A percentile compares a stretch with the other conserved stretches of the same genome.
These are phyloP conservation scores for Ibidorhyncha struthersii DNA, from an alignment of 2,113 vertebrate genomes.

Conservation along the genomic window DNA sequence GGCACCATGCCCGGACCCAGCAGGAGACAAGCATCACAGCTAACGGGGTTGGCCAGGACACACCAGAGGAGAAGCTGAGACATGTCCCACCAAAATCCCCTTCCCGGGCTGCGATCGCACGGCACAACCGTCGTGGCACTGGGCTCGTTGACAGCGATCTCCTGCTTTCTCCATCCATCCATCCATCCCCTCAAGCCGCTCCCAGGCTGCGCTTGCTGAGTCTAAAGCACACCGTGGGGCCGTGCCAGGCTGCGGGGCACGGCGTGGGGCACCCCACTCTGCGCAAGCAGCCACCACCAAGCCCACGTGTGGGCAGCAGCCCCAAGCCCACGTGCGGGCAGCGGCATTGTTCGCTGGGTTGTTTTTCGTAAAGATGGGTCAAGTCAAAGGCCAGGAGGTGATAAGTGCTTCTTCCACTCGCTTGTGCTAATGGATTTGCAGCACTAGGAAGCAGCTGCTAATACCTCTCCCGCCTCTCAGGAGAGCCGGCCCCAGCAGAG, in stretches of 20 bases:
- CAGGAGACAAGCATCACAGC: background rate
- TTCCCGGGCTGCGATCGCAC: fast-evolving
- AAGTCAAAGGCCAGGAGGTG: background rate
- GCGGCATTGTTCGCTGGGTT: background rate
- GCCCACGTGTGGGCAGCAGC: background rate
- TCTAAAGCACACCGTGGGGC: background rate
- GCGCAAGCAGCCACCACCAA: fast-evolving
- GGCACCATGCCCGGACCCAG: fast-evolving
- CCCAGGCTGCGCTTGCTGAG: background rate
- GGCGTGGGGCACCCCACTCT: background rate
- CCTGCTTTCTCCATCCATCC: background rate
- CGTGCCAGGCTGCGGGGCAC: background rate
- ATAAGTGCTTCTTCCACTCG: background rate
- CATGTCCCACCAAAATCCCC: background rate
- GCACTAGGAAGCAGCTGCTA: background rate
- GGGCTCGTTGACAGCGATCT: background rate
- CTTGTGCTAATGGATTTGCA: background rate
- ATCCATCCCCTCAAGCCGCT: background rate
- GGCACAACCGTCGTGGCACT: fast-evolving
- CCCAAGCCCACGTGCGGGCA: background rate
- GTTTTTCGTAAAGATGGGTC: background rate
- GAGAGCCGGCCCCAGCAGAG: background rate
- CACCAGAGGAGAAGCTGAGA: background rate
- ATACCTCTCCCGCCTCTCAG: background rate
- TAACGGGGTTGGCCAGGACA: background rate